These are phyloP conservation scores for Spodoptera litura DNA, from an alignment of 1,140 invertebrate genomes.

Conservation along the genomic window DNA sequence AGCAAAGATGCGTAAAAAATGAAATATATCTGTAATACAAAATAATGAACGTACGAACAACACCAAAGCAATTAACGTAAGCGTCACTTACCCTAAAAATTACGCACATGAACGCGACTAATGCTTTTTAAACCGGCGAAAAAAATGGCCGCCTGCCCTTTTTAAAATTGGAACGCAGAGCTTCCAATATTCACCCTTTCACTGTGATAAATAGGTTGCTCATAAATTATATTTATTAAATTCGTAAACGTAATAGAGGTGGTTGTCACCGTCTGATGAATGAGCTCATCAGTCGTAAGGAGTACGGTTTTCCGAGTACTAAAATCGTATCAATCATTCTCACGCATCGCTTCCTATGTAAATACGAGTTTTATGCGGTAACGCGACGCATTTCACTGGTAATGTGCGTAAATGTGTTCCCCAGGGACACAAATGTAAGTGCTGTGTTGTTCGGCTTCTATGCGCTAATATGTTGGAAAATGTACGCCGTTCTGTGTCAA, in stretches of 20 bases:
- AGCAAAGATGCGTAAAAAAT: too few relatives aligned
- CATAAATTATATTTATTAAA: constrained; percentile 49
- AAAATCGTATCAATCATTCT: constrained; percentile 48
- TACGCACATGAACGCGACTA: constrained; percentile 1
- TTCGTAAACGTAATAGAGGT: constrained; percentile 42
- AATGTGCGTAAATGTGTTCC: constrained; percentile 38
- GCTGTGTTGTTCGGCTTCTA: constrained; percentile 23
- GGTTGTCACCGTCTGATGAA: constrained; percentile 45
- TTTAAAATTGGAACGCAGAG: constrained; percentile 31
- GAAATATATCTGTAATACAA: neutral
- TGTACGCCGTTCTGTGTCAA: constrained; percentile 22
- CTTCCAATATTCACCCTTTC: constrained; percentile 38
- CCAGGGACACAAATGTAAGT: constrained; percentile 27
- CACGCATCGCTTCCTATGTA: constrained; percentile 47
- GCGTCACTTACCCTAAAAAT: constrained; percentile 17
- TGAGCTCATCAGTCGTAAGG: constrained; percentile 45
- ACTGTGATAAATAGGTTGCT: constrained; percentile 38
- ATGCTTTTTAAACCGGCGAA: constrained; percentile 15
- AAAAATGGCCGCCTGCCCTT: constrained; percentile 11
- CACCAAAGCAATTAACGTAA: neutral
- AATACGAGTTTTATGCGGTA: constrained; percentile 45
- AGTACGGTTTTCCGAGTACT: constrained; percentile 41
- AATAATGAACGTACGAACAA: neutral
- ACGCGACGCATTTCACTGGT: constrained; percentile 18
- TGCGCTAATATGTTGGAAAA: constrained; percentile 29